phyloP scores from a whole-genome alignment of 2,888 invertebrate species.

The Pardosa pseudoannulata region DNA sequence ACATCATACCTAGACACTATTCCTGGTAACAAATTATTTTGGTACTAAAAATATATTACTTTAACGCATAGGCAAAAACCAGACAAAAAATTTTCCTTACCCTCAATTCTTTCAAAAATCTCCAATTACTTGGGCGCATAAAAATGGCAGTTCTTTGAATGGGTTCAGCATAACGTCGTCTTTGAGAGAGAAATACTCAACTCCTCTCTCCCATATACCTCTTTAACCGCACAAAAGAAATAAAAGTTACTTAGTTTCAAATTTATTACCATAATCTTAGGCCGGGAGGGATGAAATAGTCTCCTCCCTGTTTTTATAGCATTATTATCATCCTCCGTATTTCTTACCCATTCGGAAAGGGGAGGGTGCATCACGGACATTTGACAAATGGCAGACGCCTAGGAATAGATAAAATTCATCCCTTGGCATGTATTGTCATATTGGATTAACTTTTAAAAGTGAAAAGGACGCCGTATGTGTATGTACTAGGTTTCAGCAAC shows the following conservation, averaged over 20 bases:
- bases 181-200: neutral
- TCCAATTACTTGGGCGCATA: neutral
- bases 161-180: neutral
- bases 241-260: conserved; percentile 12
- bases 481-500: neutral
- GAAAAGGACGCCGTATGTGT: neutral
- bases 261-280: conserved; percentile 24
- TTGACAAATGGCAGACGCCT: conserved; percentile 35
- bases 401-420: conserved; percentile 29
- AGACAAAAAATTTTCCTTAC: too few relatives aligned
- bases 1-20: too few relatives aligned
- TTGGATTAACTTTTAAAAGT: conserved; percentile 52
- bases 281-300: neutral
- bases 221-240: neutral
- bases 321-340: conserved; percentile 9
- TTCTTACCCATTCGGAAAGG: neutral
- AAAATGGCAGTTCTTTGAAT: neutral
- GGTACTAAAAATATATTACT: too few relatives aligned
- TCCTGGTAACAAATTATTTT: too few relatives aligned
- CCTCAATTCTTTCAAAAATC: too few relatives aligned
- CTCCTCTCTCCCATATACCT: too few relatives aligned
- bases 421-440: conserved; percentile 25
- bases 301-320: neutral
- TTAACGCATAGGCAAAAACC: too few relatives aligned
- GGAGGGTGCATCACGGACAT: neutral